A percentile compares a stretch with the other conserved stretches of the same genome.
Conservation (phyloP, 2,113 vertebrate species). For the Solea solea region DNA sequence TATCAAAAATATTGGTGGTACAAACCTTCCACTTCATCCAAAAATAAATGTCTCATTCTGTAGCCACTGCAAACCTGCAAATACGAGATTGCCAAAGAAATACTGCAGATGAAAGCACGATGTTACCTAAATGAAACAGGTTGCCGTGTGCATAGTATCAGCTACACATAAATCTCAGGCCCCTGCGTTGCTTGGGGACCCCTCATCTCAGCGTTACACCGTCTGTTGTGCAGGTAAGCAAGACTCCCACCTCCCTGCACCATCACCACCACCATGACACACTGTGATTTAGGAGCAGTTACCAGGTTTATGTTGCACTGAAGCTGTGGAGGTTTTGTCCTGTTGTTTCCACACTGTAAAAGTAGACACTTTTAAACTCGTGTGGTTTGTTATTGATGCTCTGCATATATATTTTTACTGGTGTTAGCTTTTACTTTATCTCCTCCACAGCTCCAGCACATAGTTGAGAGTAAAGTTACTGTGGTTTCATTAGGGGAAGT, state of each 20-base stretch:
- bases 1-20: too few relatives aligned
- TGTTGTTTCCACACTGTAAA: constrained; percentile 58
- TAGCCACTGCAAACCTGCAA: neutral
- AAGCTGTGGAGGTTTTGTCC: constrained; percentile 20
- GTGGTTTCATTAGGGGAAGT: neutral
- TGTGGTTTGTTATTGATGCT: neutral
- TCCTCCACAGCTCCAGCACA: neutral
- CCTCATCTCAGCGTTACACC: constrained; percentile 29
- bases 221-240: neutral
- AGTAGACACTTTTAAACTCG: constrained; percentile 16
- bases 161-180: constrained; percentile 49
- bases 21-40: too few relatives aligned
- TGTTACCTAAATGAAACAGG: constrained; percentile 14
- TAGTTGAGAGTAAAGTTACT: neutral
- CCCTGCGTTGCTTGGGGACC: constrained; percentile 30
- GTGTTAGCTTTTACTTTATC: neutral
- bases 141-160: constrained; percentile 14
- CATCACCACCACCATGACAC: neutral
- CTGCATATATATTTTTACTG: too few relatives aligned
- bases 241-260: neutral
- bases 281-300: constrained; percentile 53
- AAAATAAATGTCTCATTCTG: neutral
- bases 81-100: neutral
- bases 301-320: constrained; percentile 53
- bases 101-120: neutral